These are phyloP conservation scores for Oreortyx pictus DNA, from an alignment of 2,797 vertebrate genomes.

Conservation along the genomic window DNA sequence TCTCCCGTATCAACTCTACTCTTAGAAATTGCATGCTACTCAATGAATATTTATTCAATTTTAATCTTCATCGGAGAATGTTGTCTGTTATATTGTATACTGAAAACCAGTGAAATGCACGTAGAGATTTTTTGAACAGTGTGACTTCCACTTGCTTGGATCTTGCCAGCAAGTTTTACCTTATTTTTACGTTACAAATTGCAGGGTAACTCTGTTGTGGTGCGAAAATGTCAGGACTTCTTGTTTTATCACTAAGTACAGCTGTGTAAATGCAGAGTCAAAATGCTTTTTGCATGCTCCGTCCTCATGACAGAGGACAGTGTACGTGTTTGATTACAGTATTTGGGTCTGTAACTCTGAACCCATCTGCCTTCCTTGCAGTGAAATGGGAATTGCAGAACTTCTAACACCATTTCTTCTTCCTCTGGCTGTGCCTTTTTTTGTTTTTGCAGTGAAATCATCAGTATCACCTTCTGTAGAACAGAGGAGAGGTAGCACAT, in stretches of 20 bases:
- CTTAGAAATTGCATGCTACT: neutral
- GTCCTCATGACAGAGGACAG: neutral
- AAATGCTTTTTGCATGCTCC: neutral
- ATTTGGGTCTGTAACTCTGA: neutral
- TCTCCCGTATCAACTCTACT: neutral
- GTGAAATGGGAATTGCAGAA: conserved; percentile 8
- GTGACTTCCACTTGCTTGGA: neutral
- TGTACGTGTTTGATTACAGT: neutral
- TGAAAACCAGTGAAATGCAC: neutral
- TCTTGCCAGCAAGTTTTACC: neutral
- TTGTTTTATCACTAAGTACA: neutral
- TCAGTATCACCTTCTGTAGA: neutral
- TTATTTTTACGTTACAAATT: neutral
- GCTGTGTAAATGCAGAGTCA: neutral
- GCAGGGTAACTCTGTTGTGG: neutral
- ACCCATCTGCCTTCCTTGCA: neutral
- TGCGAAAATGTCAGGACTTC: neutral
- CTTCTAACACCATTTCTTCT: neutral
- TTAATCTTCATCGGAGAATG: neutral
- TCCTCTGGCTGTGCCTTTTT: conserved; percentile 6
- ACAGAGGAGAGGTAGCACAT: neutral
- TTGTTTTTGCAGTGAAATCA: neutral
- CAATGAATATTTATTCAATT: neutral
- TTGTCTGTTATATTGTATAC: neutral
- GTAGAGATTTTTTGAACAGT: neutral